Base-by-base conservation (phyloP, 2,888 invertebrate genomes). In the Leuctra nigra region DNA sequence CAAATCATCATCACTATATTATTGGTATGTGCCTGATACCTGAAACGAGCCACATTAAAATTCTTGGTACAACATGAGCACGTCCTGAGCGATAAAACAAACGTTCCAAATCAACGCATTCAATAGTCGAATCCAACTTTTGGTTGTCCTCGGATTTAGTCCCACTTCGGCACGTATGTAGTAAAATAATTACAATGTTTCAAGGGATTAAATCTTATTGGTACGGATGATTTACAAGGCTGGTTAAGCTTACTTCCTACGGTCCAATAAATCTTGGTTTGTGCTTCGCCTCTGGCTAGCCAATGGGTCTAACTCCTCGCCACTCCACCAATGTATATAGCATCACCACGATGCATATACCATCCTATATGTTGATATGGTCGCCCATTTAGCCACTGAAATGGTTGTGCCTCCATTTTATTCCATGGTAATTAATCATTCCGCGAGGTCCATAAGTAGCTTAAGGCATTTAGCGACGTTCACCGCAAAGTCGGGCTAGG, bases 391-490 rank as follows among this genome's bases (percentile, higher is more conserved):
- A 48, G 48, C 25, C 16, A 48, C 16, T 33, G 48, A 20, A 35
- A 11, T 35, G 18, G 18, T 4, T n/a, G 23, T 24, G 13, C 47
- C n/a, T 11, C 35, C 20, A 16, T 18, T 50, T 35, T 50, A 50
- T 22, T 33, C 22, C 35, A 16, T 50, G 20, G 50, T 35, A 50
- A 50, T 50, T 50, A 50, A 50, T 50, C 50, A 50, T 50, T 50
- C 33, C 14, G 50, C 35, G 50, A 35, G n/a, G n/a, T 20, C 23
- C 50, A 50, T 50, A 50, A 50, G 50, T 50, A 50, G 50, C 50
- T 50, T 50, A 50, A 50, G 50, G 50, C 50, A 50, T 50, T 50
- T 50, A 50, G 50, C 33, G 50, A 50, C 50, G 35, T 50, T 50
- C 35, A 35, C 50, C 50, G 50, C 50, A 50, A 50, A 50, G 50